Conservation (phyloP, 2,797 vertebrate species). For the Phaenicophaeus curvirostris region DNA sequence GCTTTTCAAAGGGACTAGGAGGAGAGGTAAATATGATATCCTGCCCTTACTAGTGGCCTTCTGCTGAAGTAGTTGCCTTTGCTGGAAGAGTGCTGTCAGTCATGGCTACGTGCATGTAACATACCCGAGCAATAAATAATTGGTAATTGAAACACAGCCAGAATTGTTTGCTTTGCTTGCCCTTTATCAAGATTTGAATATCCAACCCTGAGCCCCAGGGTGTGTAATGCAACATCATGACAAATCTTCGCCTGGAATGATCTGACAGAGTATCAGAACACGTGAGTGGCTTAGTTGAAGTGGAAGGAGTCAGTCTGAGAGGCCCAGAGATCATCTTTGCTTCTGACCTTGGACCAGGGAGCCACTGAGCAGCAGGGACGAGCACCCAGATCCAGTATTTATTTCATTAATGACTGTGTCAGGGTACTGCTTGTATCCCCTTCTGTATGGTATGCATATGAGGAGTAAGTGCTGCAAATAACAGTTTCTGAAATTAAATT, state of each 20-base stretch:
- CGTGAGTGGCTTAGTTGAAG: constrained; percentile 35
- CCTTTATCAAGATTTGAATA: constrained; percentile 50
- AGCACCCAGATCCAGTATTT: not conserved
- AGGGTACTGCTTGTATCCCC: not conserved
- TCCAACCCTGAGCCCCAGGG: constrained; percentile 36
- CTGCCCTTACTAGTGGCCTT: constrained; percentile 70
- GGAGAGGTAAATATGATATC: constrained; percentile 29
- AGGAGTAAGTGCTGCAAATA: not conserved
- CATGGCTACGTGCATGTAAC: constrained; percentile 59
- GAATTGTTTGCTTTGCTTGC: constrained; percentile 62
- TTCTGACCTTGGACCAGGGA: constrained; percentile 11
- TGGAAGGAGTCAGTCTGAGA: constrained; percentile 41
- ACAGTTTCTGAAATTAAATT: not conserved
- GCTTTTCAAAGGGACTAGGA: constrained; percentile 45
- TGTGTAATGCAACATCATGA: constrained; percentile 16
- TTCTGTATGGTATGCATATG: not conserved
- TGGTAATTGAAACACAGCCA: constrained; percentile 57
- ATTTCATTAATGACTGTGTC: not conserved
- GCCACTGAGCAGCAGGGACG: not conserved
- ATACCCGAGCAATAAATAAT: constrained; percentile 23
- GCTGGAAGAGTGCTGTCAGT: constrained; percentile 73
- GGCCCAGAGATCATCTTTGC: constrained; percentile 57
- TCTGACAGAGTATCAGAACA: constrained; percentile 58
- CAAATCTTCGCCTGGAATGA: constrained; percentile 63
- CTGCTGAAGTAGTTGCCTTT: constrained; percentile 62